Conservation (phyloP, 2,797 vertebrate species). For the Acomys russatus region DNA sequence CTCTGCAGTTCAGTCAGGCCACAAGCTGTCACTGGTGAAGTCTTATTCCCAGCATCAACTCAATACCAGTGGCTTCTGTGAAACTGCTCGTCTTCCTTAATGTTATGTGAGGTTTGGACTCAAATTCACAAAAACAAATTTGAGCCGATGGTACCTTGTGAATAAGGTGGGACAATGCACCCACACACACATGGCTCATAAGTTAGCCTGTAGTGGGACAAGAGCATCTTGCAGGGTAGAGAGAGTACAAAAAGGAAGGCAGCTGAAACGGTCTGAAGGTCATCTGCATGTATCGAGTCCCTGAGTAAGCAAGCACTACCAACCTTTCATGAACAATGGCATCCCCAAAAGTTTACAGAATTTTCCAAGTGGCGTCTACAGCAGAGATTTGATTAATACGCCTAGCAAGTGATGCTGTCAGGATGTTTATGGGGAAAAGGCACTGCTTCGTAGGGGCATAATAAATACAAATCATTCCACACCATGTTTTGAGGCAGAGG, state of each 20-base stretch:
- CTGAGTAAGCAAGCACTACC: not conserved
- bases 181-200: not conserved
- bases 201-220: not conserved
- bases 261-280: not conserved
- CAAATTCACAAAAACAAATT: not conserved
- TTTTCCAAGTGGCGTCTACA: not conserved
- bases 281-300: not conserved
- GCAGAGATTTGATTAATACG: not conserved
- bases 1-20: not conserved
- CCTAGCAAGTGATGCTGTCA: not conserved
- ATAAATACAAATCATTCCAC: constrained; percentile 1
- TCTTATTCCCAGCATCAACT: not conserved
- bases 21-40: not conserved
- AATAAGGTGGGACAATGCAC: not conserved
- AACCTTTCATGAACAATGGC: not conserved
- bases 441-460: not conserved
- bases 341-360: not conserved
- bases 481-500: not conserved
- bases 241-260: not conserved
- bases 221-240: not conserved
- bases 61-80: not conserved
- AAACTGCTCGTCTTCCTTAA: not conserved
- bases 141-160: not conserved
- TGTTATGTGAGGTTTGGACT: not conserved
- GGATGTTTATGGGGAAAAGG: not conserved